phyloP scores from a whole-genome alignment of 64 coral and sea anemone genomes.

The Pachyseris speciosa region DNA sequence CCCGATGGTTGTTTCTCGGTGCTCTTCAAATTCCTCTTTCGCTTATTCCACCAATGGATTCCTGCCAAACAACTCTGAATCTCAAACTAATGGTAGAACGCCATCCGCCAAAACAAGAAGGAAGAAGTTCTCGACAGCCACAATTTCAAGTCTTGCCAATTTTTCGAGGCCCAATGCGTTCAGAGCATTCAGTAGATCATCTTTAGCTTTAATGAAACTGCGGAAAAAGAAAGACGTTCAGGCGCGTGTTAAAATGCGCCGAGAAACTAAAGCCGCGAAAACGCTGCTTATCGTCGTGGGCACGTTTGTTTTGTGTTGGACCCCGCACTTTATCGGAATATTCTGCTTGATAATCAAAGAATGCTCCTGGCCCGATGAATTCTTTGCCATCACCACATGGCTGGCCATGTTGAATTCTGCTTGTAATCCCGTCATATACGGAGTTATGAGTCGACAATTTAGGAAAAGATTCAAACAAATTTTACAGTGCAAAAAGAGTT shows the following conservation, averaged over 20 bases:
- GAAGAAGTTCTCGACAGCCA: slow-evolving; percentile 7
- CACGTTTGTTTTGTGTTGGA: slow-evolving; percentile 86
- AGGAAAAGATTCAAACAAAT: slow-evolving; percentile 92
- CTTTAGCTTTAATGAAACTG: slow-evolving; percentile 1
- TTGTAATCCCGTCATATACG: slow-evolving; percentile 93
- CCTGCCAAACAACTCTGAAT: neutral
- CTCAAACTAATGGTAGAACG: neutral
- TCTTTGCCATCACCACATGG: slow-evolving; percentile 91
- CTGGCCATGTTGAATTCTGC: slow-evolving; percentile 90
- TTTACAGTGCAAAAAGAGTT: slow-evolving; percentile 71
- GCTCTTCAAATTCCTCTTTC: neutral
- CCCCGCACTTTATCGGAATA: slow-evolving; percentile 89
- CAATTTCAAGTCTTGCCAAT: neutral
- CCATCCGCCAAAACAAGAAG: neutral
- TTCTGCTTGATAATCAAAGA: slow-evolving; percentile 65
- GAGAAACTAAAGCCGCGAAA: slow-evolving; percentile 83
- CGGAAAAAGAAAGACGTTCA: slow-evolving; percentile 32
- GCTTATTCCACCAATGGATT: neutral
- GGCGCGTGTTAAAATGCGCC: slow-evolving; percentile 14
- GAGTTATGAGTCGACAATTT: slow-evolving; percentile 90
- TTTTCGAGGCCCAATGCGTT: slow-evolving; percentile 14
- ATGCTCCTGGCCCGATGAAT: slow-evolving; percentile 74
- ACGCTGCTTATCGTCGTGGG: slow-evolving; percentile 85
- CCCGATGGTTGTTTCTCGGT: neutral
- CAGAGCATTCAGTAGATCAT: slow-evolving; percentile 40